phyloP scores from a whole-genome alignment of 2,888 invertebrate species.

The Gonocerus acuteangulatus region DNA sequence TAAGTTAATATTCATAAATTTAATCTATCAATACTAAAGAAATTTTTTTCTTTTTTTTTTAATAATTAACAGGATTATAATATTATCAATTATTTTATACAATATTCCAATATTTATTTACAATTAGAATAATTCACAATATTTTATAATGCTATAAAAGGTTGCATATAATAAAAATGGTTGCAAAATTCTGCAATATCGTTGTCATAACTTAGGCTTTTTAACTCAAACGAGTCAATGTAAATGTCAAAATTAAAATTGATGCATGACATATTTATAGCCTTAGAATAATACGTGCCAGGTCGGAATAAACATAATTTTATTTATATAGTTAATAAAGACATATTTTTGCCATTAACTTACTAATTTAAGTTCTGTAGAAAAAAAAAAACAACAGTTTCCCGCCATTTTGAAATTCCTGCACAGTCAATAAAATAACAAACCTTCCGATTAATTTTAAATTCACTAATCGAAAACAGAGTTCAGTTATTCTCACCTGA shows the following conservation, averaged over 20 bases:
- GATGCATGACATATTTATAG: not conserved
- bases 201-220: constrained; percentile 34
- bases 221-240: constrained; percentile 16
- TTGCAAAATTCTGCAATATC: constrained; percentile 22
- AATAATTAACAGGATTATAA: constrained; percentile 27
- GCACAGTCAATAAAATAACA: no score
- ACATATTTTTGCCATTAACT: not conserved
- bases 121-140: constrained; percentile 30
- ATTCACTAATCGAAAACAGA: no score
- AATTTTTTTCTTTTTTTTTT: constrained; percentile 13
- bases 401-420: no score
- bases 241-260: constrained; percentile 8
- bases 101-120: constrained; percentile 30
- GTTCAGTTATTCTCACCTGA: no score
- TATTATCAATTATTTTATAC: constrained; percentile 30
- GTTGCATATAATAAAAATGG: constrained; percentile 24
- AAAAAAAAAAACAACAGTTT: no score
- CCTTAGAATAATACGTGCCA: constrained; percentile 18
- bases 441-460: no score
- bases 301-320: not conserved
- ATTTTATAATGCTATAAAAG: constrained; percentile 28
- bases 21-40: constrained; percentile 25
- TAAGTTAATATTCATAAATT: constrained; percentile 9
- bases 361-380: no score
- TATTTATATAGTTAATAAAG: not conserved